These are phyloP conservation scores for Cecropterus lyciades DNA, from an alignment of 1,140 invertebrate genomes.

Conservation along the genomic window DNA sequence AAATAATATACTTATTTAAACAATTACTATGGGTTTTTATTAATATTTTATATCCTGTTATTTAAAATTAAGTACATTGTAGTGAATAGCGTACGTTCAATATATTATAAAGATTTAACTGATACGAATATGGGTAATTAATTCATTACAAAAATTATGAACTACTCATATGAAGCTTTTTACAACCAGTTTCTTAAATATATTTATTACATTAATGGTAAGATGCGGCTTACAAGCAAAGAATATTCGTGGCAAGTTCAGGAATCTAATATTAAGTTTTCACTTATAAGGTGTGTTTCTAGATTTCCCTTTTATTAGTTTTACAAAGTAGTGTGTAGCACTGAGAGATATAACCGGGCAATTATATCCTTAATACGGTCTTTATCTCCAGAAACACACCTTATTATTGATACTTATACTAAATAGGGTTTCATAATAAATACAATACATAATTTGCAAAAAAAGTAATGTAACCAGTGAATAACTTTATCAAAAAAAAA, in stretches of 20 bases:
- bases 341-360: too few relatives aligned
- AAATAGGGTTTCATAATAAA: neutral
- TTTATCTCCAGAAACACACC: neutral
- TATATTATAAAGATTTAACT: conserved; percentile 13
- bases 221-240: conserved; percentile 47
- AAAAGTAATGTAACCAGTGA: neutral
- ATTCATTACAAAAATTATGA: conserved; percentile 9
- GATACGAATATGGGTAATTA: conserved; percentile 13
- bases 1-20: conserved; percentile 28
- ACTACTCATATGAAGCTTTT: conserved; percentile 24
- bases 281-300: neutral
- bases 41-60: conserved; percentile 10
- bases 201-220: conserved; percentile 53
- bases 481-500: neutral
- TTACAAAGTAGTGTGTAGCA: neutral
- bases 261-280: conserved; percentile 9
- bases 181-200: conserved; percentile 32
- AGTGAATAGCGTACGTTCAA: too few relatives aligned
- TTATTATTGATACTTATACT: conserved; percentile 8
- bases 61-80: too few relatives aligned
- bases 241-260: conserved; percentile 48
- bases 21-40: conserved; percentile 16
- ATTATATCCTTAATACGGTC: neutral
- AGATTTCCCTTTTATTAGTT: neutral
- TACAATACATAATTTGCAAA: neutral